These are phyloP conservation scores for Eulemur rufifrons DNA, from an alignment of 2,113 vertebrate genomes.

Conservation along the genomic window DNA sequence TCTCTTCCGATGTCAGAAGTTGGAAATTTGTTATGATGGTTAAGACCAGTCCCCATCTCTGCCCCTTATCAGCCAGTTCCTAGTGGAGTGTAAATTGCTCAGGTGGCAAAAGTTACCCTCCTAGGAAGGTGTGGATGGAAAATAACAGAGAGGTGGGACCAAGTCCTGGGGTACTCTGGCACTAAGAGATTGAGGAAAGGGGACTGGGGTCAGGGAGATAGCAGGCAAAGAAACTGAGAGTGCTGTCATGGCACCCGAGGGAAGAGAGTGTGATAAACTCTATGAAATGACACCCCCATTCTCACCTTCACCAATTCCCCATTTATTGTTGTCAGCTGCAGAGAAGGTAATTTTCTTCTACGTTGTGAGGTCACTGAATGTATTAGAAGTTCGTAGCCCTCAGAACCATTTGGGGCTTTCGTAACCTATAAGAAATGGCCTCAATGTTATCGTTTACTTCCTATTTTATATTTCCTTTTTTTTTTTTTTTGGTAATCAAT, in stretches of 20 bases:
- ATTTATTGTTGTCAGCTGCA: neutral
- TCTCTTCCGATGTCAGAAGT: neutral
- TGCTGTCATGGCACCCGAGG: neutral
- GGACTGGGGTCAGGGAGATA: neutral
- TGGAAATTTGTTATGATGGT: neutral
- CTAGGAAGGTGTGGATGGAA: neutral
- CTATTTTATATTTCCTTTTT: neutral
- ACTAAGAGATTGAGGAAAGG: neutral
- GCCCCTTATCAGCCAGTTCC: neutral
- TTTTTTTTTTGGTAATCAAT: neutral
- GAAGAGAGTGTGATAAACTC: neutral
- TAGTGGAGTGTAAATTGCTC: neutral
- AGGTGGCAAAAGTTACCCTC: neutral
- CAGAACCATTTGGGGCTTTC: neutral
- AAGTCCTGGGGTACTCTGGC: neutral
- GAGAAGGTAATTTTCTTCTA: neutral
- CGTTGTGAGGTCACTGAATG: neutral
- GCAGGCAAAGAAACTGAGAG: neutral
- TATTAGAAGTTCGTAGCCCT: neutral
- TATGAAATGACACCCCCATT: neutral
- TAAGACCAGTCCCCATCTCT: neutral
- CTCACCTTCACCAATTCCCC: neutral
- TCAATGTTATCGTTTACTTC: neutral
- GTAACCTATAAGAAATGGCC: neutral
- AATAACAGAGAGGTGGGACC: neutral